Evolutionary conservation across 2,113 vertebrate species (phyloP).

Genomic region (Microcebus lehilahytsara): DNA sequence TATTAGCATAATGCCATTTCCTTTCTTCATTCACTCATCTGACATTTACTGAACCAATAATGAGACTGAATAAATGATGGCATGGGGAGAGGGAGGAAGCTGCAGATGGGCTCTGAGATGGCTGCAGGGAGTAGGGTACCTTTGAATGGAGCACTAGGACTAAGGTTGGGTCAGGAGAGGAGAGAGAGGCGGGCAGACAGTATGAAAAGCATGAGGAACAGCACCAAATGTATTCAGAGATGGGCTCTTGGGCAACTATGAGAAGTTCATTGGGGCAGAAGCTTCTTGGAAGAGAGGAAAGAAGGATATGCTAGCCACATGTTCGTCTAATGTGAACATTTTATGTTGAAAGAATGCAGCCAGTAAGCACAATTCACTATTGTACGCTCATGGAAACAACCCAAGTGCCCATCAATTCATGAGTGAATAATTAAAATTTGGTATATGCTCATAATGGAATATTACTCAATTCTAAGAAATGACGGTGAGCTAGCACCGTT

Average conservation of each 20-base stretch:
- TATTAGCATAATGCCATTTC: neutral
- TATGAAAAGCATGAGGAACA: neutral
- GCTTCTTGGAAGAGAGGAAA: neutral
- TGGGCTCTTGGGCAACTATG: neutral
- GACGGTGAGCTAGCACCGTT: no score
- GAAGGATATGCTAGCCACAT: neutral
- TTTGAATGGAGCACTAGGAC: neutral
- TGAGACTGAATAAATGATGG: neutral
- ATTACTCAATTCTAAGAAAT: no score
- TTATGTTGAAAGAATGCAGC: neutral
- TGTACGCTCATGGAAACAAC: no score
- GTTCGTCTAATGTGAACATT: neutral
- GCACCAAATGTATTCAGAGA: accelerated
- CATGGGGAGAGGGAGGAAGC: neutral
- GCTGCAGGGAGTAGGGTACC: neutral
- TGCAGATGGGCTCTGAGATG: neutral
- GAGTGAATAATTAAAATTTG: no score
- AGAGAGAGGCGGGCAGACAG: neutral
- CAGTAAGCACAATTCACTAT: neutral
- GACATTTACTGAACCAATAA: neutral
- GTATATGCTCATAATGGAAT: no score
- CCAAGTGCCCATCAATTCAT: no score
- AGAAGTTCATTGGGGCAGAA: neutral
- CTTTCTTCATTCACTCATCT: neutral
- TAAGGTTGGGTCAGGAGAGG: neutral